phyloP scores from a whole-genome alignment of 2,113 vertebrate genomes.

The Sander lucioperca region DNA sequence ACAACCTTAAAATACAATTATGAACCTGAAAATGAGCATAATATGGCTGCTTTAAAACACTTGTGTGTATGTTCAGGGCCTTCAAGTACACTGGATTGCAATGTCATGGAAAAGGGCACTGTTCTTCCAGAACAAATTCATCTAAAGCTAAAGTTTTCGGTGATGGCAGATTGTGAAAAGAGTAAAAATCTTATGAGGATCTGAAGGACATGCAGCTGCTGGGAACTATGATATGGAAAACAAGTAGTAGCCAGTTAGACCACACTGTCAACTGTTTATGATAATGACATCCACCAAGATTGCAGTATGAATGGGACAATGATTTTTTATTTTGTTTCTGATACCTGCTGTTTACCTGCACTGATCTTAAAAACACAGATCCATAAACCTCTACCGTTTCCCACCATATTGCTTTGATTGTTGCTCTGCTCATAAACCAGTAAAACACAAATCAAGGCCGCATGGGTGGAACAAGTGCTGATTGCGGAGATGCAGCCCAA shows the following conservation, averaged over 20 bases:
- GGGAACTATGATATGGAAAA: background rate
- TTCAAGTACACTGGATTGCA: background rate
- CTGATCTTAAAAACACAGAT: constrained; percentile 25
- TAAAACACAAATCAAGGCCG: constrained; percentile 36
- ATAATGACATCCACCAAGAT: background rate
- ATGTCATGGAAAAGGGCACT: background rate
- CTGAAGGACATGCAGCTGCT: background rate
- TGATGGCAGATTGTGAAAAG: background rate
- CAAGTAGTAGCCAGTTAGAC: background rate
- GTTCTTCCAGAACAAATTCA: background rate
- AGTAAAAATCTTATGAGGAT: background rate
- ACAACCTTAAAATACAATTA: too few relatives aligned
- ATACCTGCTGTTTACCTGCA: constrained; percentile 27
- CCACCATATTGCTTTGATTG: constrained; percentile 43
- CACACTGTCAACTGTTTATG: background rate
- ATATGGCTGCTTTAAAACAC: too few relatives aligned
- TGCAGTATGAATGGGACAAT: background rate
- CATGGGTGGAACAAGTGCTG: constrained; percentile 3
- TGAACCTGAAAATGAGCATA: too few relatives aligned
- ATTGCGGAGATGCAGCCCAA: constrained; percentile 67
- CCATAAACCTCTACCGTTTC: background rate
- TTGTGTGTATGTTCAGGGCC: too few relatives aligned
- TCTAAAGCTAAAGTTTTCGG: background rate
- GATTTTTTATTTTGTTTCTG: constrained; percentile 34
- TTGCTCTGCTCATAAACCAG: constrained; percentile 18